Base-by-base conservation (phyloP, 2,797 vertebrate genomes). In the Neopelma chrysocephalum region DNA sequence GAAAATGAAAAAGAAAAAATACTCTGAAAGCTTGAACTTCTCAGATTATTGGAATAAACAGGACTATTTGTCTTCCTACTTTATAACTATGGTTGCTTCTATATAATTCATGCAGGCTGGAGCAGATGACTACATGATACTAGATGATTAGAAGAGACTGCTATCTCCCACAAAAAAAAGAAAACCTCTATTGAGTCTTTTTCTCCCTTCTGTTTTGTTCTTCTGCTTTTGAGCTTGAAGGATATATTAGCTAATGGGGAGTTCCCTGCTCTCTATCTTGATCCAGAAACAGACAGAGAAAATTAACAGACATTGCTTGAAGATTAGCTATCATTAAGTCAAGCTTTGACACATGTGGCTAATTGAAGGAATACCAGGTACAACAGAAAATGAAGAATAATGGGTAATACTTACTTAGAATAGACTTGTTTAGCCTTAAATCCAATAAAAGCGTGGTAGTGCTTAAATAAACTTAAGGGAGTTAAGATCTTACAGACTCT, bases 261-360 rank as follows among this genome's bases (percentile, higher is more conserved):
- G 54, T 66, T 94, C 45, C 25, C 76, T 79, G 58, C 51, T 93
- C 72, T 85, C 69, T 75, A 5, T 92, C 87, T 93, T 95, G 76
- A 96, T 93, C 65, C 61, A 92, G 91, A 95, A 93, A 83, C 40
- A 91, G 79, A 87, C 29, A 93, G 76, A 60, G 60, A 87, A 94
- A 97, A 94, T 89, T 91, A 92, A 82, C 72, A 93, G 87, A 60
- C 32, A 53, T 36, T 75, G 31, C 82, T 65, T 83, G 72, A 86
- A 91, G 58, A 94, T 94, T 83, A 94, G 76, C 65, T 93, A 56
- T 92, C 93, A 80, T 95, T 92, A 82, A 90, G 42, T 80, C 65
- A 54, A 79, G 58, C 40, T 96, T 95, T 94, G 91, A 89, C 84
- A 94, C 25, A 61, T 51, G 23, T 71, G 72, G 66, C 58, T 96